Conservation (phyloP, 2,797 vertebrate genomes). For the Hephaestus fuliginosus region DNA sequence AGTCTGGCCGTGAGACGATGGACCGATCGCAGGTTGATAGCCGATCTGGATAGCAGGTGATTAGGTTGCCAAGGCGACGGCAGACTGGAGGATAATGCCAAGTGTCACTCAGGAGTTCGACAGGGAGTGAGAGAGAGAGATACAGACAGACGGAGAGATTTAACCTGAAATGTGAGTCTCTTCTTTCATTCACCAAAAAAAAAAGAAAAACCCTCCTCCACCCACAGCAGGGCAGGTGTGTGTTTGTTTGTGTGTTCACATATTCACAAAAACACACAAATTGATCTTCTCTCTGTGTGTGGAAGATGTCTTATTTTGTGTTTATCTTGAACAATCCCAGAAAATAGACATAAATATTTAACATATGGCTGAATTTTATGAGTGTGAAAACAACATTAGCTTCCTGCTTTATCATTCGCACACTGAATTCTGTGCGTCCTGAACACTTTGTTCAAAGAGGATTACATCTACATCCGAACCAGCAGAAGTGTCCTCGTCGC, state of each 20-base stretch:
- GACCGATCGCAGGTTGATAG: conserved; percentile 35
- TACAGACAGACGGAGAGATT: not conserved
- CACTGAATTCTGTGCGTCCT: conserved; percentile 2
- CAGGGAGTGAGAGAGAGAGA: conserved; percentile 7
- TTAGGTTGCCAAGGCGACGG: conserved; percentile 48
- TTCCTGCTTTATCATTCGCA: not conserved
- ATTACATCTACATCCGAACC: no score
- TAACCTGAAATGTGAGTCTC: not conserved
- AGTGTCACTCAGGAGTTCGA: conserved; percentile 37
- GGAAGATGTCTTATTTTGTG: not conserved
- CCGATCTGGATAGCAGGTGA: conserved; percentile 24
- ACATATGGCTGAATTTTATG: not conserved
- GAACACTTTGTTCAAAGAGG: conserved; percentile 22
- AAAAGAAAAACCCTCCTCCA: not conserved
- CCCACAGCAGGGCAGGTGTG: conserved; percentile 3
- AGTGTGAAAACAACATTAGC: not conserved
- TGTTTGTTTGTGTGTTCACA: not conserved
- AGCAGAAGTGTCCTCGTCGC: conserved; percentile 5
- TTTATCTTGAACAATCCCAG: not conserved
- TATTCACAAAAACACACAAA: not conserved
- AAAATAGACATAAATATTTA: not conserved
- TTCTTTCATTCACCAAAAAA: not conserved
- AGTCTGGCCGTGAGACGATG: not conserved
- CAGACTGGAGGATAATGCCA: conserved; percentile 32
- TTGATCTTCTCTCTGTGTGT: not conserved